Evolutionary conservation across 37 sponge, comb jelly and placozoan species (phyloP), one percentile per base, ranked within the genome.

Genomic region (Chondrosia reniformis): DNA sequence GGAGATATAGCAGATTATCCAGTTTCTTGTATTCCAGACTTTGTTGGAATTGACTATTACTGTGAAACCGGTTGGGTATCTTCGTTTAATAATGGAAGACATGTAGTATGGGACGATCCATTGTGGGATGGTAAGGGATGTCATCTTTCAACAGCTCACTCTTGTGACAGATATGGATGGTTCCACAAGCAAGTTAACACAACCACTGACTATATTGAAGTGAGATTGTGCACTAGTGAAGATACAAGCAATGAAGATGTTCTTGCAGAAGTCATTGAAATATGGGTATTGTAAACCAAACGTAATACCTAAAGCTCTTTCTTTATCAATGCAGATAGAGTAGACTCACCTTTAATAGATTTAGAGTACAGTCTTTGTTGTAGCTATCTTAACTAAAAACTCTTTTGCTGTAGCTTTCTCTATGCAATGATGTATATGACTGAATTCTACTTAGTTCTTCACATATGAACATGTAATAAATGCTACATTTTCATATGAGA

Each of bases 111-210:
- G 72, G 63, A 67, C 24, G 77, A 86, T 63, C 81, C 81, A 24
- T 45, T 86, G 21, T 86, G 86, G 81, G 86, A 86, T 39, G 86
- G 81, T 44, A 36, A 63, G 30, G 81, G 86, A 39, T 67, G 81
- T 65, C 34, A 49, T 30, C 24, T 56, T 4, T 21, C 42, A 13
- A 59, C 55, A 38, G 55, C 21, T 5, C 43, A 4, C 0, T 86
- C 81, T 45, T 86, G 86, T 64, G 41, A 74, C 10, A 45, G 24
- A 15, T 10, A 52, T 43, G 71, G 74, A 30, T 86, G 86, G 86
- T 86, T 86, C 76, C 62, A 74, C 33, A 75, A 41, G n/a, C 43
- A 61, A 4, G 17, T 80, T 28, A 52, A 69, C 39, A 34, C 34
- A 9, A 79, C 69, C 44, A 80, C 34, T 76, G 81, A 80, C 38